Base-by-base conservation (phyloP, 2,888 invertebrate species). In the Malacosoma neustria region DNA sequence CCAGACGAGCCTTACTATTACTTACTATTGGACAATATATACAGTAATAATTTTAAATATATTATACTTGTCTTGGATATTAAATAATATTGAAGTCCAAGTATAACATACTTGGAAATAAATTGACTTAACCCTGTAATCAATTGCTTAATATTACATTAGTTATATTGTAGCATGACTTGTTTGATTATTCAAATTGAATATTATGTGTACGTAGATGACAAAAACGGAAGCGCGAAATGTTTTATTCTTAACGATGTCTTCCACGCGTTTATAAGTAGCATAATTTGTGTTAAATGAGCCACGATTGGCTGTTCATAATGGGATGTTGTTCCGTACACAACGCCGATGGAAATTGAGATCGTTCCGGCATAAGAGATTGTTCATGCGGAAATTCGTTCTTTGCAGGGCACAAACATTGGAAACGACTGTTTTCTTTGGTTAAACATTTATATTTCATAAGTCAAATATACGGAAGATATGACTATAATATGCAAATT, bases 291-390 rank as follows among this genome's bases (percentile, higher is more conserved):
- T 39, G 43, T 30, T 31, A 49, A 60, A 59, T 56, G 54, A 46
- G 48, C 46, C 50, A 43, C 47, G 43, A 54, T 58, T 50, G 50
- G 44, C 48, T 53, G 54, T 56, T 53, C 50, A 54, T 54, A 54
- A 54, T 47, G 44, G 43, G 40, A 45, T 51, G 45, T 45, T 48
- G 48, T 57, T 55, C 43, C 45, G 40, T 43, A 52, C 45, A 54
- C 41, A 50, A 46, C 46, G 37, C 41, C 39, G 39, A 42, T 41
- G 38, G 48, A 41, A 14, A 35, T 30, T 36, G 36, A 7, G 22
- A 22, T 5, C 22, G 22, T 22, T 22, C 22, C 29, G 37, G 37
- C 30, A 34, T 33, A 32, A 37, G 38, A 40, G 43, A 44, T 49
- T 49, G 47, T 48, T 49, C 46, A 49, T 43, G 41, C 43, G 46